Evolutionary conservation across 2,797 vertebrate species (phyloP).

Genomic region (Sebastes jordani): DNA sequence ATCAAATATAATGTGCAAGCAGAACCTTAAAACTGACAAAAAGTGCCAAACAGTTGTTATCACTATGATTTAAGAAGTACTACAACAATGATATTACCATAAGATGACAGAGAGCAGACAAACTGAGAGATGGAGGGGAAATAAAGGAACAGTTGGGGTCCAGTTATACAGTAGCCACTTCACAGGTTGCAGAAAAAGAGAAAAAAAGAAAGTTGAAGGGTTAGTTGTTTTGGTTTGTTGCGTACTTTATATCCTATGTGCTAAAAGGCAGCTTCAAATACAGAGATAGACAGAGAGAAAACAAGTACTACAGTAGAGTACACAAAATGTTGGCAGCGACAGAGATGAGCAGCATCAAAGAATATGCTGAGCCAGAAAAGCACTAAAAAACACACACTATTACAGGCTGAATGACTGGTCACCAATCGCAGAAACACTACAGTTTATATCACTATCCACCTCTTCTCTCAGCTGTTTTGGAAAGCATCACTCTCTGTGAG

Average conservation of each 20-base stretch:
- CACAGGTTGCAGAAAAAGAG: background rate
- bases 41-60: background rate
- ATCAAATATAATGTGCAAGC: background rate
- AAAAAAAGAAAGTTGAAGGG: background rate
- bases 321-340: conserved; percentile 7
- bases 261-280: background rate
- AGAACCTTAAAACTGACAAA: background rate
- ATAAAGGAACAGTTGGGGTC: background rate
- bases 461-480: conserved; percentile 27
- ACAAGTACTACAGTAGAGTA: background rate
- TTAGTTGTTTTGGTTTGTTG: background rate
- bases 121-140: background rate
- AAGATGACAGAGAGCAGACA: background rate
- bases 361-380: conserved; percentile 29
- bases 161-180: background rate
- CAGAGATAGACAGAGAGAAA: background rate
- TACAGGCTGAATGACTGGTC: conserved; percentile 40
- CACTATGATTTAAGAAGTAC: background rate
- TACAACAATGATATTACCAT: background rate
- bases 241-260: background rate
- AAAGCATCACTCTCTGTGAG: background rate
- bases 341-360: conserved; percentile 29
- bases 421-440: background rate
- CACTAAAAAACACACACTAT: background rate
- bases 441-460: conserved; percentile 2